phyloP scores from a whole-genome alignment of 2,888 invertebrate genomes.

The Drosophila paramelanica region DNA sequence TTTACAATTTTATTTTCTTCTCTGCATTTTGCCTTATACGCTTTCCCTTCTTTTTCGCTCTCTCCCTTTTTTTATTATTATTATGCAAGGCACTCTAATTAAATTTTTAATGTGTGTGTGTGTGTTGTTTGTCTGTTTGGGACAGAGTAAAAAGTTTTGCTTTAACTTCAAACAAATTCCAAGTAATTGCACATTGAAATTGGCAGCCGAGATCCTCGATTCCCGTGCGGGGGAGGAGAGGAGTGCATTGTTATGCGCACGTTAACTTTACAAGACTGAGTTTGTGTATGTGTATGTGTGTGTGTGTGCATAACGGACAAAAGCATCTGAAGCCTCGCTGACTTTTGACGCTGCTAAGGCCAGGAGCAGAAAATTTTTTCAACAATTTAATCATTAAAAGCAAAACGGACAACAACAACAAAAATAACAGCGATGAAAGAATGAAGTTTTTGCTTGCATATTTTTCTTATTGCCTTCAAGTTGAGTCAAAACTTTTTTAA shows the following conservation, averaged over 20 bases:
- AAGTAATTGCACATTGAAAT: conserved; percentile 77
- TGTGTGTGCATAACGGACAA: conserved; percentile 10
- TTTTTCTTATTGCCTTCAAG: conserved; percentile 18
- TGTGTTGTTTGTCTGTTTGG: conserved; percentile 7
- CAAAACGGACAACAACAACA: conserved; percentile 29
- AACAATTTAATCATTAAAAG: conserved; percentile 70
- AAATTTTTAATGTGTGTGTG: conserved; percentile 63
- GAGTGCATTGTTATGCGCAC: conserved; percentile 50
- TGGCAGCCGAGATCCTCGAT: conserved; percentile 24
- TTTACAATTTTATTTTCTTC: conserved; percentile 45
- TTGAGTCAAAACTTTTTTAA: conserved; percentile 23
- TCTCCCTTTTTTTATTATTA: conserved; percentile 11
- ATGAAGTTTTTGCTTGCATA: conserved; percentile 16
- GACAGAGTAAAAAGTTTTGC: conserved; percentile 52
- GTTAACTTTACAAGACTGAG: conserved; percentile 48
- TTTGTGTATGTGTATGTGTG: conserved; percentile 5
- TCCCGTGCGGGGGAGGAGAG: not conserved
- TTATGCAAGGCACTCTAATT: conserved; percentile 61
- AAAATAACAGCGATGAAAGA: not conserved
- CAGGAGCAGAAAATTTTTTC: conserved; percentile 37
- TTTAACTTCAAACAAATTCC: conserved; percentile 73
- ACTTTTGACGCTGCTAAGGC: conserved; percentile 21
- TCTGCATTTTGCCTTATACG: conserved; percentile 14
- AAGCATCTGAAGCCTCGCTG: conserved; percentile 17
- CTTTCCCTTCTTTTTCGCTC: conserved; percentile 5